Evolutionary conservation across 2,888 invertebrate genomes (phyloP).

Genomic region (Leucoptera coffeella): DNA sequence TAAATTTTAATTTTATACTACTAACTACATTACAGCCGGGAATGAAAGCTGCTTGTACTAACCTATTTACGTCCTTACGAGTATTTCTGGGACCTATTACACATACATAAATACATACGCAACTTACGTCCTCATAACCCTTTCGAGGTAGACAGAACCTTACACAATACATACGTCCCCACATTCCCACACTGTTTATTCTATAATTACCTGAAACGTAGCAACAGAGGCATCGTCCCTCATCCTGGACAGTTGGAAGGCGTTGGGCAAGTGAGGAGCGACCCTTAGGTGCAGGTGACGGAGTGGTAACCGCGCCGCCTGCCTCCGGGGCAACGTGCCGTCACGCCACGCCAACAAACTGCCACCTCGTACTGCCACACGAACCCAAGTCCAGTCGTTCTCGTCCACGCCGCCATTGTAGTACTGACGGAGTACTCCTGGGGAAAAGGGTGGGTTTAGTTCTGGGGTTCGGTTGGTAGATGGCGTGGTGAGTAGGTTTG

Average conservation of each 20-base stretch:
- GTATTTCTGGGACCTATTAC: too few species aligned
- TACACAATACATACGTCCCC: too few species aligned
- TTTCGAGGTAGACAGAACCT: too few species aligned
- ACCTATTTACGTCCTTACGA: too few species aligned
- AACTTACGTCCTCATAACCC: too few species aligned
- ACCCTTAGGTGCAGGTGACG: constrained; percentile 32
- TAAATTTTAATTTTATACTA: too few species aligned
- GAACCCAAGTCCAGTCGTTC: constrained; percentile 34
- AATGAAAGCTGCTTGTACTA: too few species aligned
- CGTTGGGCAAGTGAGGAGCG: constrained; percentile 28
- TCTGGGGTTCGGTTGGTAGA: too few species aligned
- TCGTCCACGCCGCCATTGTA: constrained; percentile 22
- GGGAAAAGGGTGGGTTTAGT: constrained; percentile 9
- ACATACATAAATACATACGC: too few species aligned
- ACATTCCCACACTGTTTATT: too few species aligned
- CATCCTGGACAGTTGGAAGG: constrained; percentile 40
- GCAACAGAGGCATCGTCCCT: constrained; percentile 41
- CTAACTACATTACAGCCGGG: too few species aligned
- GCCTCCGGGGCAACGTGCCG: constrained; percentile 35
- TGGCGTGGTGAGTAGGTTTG: too few species aligned
- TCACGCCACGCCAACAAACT: constrained; percentile 43
- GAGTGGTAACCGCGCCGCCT: constrained; percentile 31
- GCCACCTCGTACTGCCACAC: constrained; percentile 33
- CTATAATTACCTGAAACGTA: constrained; percentile 44
- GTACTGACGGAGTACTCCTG: constrained; percentile 42